phyloP scores from a whole-genome alignment of 2,113 vertebrate genomes.

The Chunga burmeisteri region DNA sequence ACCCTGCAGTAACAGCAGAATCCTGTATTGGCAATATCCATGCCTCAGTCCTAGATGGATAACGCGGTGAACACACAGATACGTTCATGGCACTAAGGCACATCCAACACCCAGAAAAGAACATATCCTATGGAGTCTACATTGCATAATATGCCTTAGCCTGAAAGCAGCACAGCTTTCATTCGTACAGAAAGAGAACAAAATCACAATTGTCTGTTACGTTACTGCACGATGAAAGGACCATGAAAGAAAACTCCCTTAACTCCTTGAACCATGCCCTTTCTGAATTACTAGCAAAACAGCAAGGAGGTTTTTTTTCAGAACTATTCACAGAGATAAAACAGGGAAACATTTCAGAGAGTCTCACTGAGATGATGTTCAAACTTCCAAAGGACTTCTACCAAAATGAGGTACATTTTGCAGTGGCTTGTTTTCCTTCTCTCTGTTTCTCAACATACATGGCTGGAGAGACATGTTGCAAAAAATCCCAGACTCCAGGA shows the following conservation, averaged over 20 bases:
- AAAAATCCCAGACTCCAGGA: conserved; percentile 69
- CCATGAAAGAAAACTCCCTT: background rate
- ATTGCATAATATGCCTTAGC: background rate
- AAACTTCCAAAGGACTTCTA: background rate
- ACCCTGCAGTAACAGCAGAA: background rate
- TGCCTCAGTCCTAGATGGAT: background rate
- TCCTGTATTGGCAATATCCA: background rate
- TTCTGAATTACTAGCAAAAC: background rate
- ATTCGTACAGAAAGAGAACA: background rate
- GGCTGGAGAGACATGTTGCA: conserved; percentile 45
- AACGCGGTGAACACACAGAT: background rate
- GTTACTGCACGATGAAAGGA: background rate
- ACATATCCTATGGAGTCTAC: background rate
- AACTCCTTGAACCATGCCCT: background rate
- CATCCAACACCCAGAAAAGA: background rate
- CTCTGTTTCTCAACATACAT: background rate
- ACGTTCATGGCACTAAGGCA: background rate
- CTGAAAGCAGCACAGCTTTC: background rate
- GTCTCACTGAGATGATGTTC: background rate
- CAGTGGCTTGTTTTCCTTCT: background rate
- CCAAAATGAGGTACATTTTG: conserved; percentile 25
- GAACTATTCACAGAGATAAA: background rate
- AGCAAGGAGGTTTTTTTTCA: conserved; percentile 2
- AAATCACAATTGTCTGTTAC: background rate
- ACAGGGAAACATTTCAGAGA: background rate